phyloP scores from a whole-genome alignment of 2,113 vertebrate species.

The Cololabis saira region DNA sequence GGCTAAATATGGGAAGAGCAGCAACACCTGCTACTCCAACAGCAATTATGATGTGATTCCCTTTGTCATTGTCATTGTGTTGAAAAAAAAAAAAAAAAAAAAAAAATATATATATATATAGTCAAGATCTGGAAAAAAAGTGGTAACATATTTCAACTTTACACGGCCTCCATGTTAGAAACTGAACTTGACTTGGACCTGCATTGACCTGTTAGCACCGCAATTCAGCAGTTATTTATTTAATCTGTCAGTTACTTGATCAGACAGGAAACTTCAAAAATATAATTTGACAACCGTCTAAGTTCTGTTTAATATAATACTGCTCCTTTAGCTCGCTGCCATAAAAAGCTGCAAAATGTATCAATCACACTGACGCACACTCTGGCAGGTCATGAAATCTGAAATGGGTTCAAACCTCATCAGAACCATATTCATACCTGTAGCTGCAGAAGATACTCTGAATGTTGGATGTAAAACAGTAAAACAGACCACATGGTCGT shows the following conservation, averaged over 20 bases:
- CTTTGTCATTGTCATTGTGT: no score
- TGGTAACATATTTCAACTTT: no score
- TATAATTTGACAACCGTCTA: neutral
- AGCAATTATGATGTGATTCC: no score
- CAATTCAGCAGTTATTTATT: neutral
- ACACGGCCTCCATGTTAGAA: no score
- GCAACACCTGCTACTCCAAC: no score
- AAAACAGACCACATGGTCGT: no score
- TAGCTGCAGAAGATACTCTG: neutral
- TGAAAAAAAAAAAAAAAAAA: no score
- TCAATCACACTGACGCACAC: neutral
- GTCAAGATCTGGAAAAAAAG: no score
- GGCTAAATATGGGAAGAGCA: no score
- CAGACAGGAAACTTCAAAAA: neutral
- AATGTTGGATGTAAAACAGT: no score
- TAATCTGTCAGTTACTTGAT: neutral
- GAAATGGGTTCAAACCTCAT: slow-evolving; percentile 12
- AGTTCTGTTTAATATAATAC: neutral
- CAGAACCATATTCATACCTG: slow-evolving; percentile 9
- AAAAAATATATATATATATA: no score
- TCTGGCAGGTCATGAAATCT: neutral
- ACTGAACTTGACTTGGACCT: no score
- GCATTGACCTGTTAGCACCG: neutral
- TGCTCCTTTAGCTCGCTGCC: neutral
- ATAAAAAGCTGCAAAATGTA: slow-evolving; percentile 1